phyloP scores from a whole-genome alignment of 2,888 invertebrate genomes.

The Gymnocheta viridis region DNA sequence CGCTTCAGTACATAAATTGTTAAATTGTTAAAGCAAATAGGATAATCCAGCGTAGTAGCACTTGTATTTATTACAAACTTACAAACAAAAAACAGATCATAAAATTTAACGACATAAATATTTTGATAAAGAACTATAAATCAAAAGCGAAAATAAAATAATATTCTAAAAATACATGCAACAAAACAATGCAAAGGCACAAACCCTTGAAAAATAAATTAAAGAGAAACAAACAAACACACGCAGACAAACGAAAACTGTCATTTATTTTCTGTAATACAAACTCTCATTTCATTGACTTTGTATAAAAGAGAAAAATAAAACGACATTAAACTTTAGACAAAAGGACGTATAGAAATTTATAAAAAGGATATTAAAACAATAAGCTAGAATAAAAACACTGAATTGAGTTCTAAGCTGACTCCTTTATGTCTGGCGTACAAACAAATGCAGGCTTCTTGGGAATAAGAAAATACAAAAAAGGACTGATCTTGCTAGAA shows the following conservation, averaged over 20 bases:
- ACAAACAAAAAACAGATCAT: slow-evolving; percentile 1
- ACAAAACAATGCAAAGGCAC: slow-evolving; percentile 2
- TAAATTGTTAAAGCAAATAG: background rate
- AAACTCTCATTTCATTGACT: slow-evolving; percentile 42
- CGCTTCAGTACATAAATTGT: background rate
- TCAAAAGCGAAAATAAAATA: slow-evolving; percentile 41
- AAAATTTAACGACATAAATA: slow-evolving; percentile 56
- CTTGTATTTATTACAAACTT: background rate
- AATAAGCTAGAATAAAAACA: slow-evolving; percentile 1
- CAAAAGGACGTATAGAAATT: slow-evolving; percentile 18
- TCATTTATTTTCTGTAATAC: slow-evolving; percentile 29
- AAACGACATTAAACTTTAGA: slow-evolving; percentile 27
- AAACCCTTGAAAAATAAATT: slow-evolving; percentile 13
- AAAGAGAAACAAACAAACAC: slow-evolving; percentile 8
- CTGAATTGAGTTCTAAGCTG: slow-evolving; percentile 19
- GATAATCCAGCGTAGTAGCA: background rate
- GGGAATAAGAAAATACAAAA: background rate
- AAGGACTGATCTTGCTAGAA: slow-evolving; percentile 53
- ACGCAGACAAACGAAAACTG: slow-evolving; percentile 21
- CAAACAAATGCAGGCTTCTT: slow-evolving; percentile 1
- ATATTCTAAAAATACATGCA: slow-evolving; percentile 1
- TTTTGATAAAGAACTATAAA: slow-evolving; percentile 61
- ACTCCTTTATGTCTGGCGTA: slow-evolving; percentile 52
- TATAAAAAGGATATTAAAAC: slow-evolving; percentile 44
- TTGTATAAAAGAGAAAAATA: background rate